These are phyloP conservation scores for Phyllopteryx taeniolatus DNA, from an alignment of 2,113 vertebrate species.

Conservation along the genomic window DNA sequence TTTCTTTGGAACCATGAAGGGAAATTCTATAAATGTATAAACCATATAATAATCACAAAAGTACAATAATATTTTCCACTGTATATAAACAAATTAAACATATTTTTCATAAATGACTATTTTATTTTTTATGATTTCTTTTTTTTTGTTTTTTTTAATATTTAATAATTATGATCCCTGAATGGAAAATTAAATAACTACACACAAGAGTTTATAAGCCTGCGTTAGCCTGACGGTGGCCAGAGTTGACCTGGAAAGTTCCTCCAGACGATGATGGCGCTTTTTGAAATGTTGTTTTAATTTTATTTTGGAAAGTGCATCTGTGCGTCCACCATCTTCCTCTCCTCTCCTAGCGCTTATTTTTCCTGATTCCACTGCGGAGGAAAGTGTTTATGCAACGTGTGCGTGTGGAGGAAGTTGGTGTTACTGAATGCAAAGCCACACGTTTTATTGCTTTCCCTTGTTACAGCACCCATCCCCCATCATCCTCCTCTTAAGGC, in stretches of 20 bases:
- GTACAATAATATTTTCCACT: no score
- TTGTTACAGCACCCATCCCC: conserved; percentile 27
- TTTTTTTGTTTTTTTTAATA: no score
- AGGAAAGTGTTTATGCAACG: not conserved
- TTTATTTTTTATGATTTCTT: no score
- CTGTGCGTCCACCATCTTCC: not conserved
- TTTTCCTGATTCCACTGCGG: not conserved
- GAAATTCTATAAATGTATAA: no score
- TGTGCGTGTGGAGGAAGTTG: conserved; percentile 43
- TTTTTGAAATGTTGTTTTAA: not conserved
- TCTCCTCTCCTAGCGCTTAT: not conserved
- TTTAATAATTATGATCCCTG: no score
- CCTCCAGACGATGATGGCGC: conserved; percentile 35
- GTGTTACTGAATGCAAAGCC: conserved; percentile 55
- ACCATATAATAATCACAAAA: no score
- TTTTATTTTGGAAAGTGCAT: not conserved
- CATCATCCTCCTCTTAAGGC: conserved; percentile 9
- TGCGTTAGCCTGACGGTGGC: conserved; percentile 52
- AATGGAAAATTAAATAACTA: no score
- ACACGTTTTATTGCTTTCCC: conserved; percentile 57
- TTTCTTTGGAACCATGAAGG: no score
- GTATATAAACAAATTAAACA: no score
- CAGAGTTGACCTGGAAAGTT: conserved; percentile 67
- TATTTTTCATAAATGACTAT: no score
- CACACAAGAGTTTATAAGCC: conserved; percentile 54